Percentiles rank a stretch among this genome's conserved stretches.
These are phyloP conservation scores for Ischnura elegans DNA, from an alignment of 2,888 invertebrate species.

Conservation along the genomic window DNA sequence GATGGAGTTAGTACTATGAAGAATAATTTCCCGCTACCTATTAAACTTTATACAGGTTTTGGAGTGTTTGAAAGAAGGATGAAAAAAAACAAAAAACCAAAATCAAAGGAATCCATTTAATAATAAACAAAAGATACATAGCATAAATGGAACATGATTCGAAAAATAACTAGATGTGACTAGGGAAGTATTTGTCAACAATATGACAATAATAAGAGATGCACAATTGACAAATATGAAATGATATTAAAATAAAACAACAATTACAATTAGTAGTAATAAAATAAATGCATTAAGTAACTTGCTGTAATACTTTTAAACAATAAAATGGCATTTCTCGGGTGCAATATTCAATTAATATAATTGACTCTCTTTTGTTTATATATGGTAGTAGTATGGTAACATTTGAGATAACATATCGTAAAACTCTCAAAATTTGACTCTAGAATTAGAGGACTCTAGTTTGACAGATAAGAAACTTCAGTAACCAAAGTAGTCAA, in stretches of 20 bases:
- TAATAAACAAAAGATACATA: slow-evolving; percentile 50
- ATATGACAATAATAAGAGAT: neutral
- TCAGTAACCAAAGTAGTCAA: neutral
- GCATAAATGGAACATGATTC: slow-evolving; percentile 56
- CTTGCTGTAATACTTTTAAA: neutral
- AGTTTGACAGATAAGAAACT: neutral
- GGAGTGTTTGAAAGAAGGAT: neutral
- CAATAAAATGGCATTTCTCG: neutral
- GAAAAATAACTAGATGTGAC: slow-evolving; percentile 37
- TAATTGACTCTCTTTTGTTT: neutral
- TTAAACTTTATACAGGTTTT: neutral
- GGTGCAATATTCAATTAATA: neutral
- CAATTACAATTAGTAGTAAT: neutral
- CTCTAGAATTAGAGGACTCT: too few relatives aligned
- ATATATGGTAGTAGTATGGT: neutral
- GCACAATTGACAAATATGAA: neutral
- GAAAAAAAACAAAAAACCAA: slow-evolving; percentile 20
- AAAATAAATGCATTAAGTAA: neutral
- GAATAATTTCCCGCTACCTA: neutral
- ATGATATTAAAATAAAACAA: neutral
- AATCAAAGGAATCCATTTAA: slow-evolving; percentile 59
- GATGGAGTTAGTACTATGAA: neutral
- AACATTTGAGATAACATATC: neutral
- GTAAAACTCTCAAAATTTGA: neutral
- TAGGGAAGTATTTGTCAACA: neutral